Percentiles rank a stretch among this genome's conserved stretches.
phyloP scores from a whole-genome alignment of 2,888 invertebrate species.

The Acheta domesticus region DNA sequence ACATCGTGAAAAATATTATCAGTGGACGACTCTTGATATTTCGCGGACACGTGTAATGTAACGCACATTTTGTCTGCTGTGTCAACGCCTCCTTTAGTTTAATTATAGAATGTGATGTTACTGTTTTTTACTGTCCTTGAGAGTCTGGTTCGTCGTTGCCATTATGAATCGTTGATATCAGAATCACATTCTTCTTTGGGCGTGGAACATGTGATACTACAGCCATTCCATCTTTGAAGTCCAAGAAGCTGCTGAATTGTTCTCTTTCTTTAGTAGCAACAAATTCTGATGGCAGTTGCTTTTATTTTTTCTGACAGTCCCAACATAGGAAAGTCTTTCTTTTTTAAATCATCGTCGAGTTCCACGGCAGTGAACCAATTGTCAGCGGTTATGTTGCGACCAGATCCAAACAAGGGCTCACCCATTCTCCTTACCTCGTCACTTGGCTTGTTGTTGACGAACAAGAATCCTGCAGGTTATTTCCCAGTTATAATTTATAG shows the following conservation, averaged over 20 bases:
- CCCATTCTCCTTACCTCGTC: conserved; percentile 36
- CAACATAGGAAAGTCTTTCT: conserved; percentile 32
- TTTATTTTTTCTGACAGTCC: conserved; percentile 33
- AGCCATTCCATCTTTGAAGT: conserved; percentile 31
- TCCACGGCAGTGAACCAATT: conserved; percentile 35
- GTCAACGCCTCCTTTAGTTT: conserved; percentile 35
- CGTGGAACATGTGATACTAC: conserved; percentile 32
- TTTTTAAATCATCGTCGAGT: conserved; percentile 29
- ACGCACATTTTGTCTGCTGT: conserved; percentile 37
- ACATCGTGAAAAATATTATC: conserved; percentile 35
- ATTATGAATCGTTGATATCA: conserved; percentile 31
- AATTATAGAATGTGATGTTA: conserved; percentile 35
- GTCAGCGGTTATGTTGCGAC: conserved; percentile 37
- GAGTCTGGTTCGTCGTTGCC: conserved; percentile 22
- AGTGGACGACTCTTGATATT: conserved; percentile 36
- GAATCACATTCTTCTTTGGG: conserved; percentile 29
- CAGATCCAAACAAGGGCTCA: conserved; percentile 35
- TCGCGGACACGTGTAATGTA: conserved; percentile 34
- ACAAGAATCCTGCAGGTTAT: not conserved
- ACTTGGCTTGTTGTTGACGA: conserved; percentile 36
- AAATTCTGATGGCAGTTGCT: conserved; percentile 23
- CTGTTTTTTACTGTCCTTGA: conserved; percentile 29
- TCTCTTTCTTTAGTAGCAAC: conserved; percentile 19
- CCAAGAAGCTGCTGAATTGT: conserved; percentile 31
- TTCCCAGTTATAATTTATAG: not conserved